phyloP scores from a whole-genome alignment of 2,888 invertebrate genomes.

The Plagiodera versicolora region DNA sequence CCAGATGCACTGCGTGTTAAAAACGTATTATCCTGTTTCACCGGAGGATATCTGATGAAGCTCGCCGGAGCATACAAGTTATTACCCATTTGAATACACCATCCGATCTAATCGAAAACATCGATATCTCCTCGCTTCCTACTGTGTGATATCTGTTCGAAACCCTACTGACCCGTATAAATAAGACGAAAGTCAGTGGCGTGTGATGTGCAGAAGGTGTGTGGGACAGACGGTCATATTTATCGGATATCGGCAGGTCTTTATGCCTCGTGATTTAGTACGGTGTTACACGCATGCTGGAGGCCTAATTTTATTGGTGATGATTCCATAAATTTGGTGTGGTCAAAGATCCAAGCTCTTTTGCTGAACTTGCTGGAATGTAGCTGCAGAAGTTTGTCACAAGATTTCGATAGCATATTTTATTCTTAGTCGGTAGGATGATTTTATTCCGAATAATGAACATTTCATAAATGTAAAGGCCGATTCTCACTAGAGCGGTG shows the following conservation, averaged over 20 bases:
- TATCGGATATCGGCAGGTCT: constrained; percentile 8
- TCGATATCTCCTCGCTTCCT: constrained; percentile 32
- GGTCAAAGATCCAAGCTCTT: background rate
- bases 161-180: constrained; percentile 17
- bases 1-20: background rate
- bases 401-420: too few relatives aligned
- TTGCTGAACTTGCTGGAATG: background rate
- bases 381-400: too few relatives aligned
- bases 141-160: constrained; percentile 31
- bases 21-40: constrained; percentile 2
- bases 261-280: constrained; percentile 6
- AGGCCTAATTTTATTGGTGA: background rate
- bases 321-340: background rate
- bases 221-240: constrained; percentile 3
- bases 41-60: constrained; percentile 17
- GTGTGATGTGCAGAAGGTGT: constrained; percentile 6
- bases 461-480: too few relatives aligned
- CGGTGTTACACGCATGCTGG: constrained; percentile 1
- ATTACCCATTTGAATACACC: constrained; percentile 30
- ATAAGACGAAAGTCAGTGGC: constrained; percentile 14
- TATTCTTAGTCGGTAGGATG: too few relatives aligned
- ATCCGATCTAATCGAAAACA: constrained; percentile 35
- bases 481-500: too few relatives aligned
- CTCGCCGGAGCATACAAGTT: constrained; percentile 29
- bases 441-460: too few relatives aligned